Percentiles rank a stretch among this genome's conserved stretches.
These are phyloP conservation scores for Ormyrus labotus DNA, from an alignment of 2,888 invertebrate genomes.

Conservation along the genomic window DNA sequence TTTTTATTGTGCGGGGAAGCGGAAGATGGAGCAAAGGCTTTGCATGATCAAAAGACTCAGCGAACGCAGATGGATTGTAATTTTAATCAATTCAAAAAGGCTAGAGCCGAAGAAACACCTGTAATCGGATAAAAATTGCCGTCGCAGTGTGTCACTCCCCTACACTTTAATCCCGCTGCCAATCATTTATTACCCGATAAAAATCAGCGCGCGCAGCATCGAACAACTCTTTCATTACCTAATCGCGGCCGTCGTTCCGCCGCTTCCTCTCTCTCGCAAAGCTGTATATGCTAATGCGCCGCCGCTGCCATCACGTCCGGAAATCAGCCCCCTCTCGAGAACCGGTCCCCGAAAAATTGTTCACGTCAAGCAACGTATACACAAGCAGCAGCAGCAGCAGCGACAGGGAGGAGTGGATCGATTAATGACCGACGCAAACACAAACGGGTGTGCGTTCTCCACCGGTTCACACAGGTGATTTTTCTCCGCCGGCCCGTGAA, in stretches of 20 bases:
- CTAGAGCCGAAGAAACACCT: too few species aligned
- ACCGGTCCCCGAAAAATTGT: conserved; percentile 37
- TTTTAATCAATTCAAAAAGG: too few species aligned
- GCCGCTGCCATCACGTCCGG: neutral
- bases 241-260: conserved; percentile 29
- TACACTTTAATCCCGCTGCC: conserved; percentile 1
- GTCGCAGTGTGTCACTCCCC: neutral
- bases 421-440: conserved; percentile 30
- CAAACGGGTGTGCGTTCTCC: conserved; percentile 17
- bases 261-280: conserved; percentile 6
- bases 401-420: conserved; percentile 14
- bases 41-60: too few species aligned
- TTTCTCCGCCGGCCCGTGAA: conserved; percentile 26
- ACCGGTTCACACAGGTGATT: conserved; percentile 49
- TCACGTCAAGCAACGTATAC: conserved; percentile 9
- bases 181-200: conserved; percentile 36
- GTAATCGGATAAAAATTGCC: too few species aligned
- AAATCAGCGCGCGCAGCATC: conserved; percentile 8
- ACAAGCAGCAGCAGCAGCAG: neutral
- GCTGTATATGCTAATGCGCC: conserved; percentile 31
- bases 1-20: too few species aligned
- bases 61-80: too few species aligned
- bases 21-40: too few species aligned
- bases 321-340: conserved; percentile 29
- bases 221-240: conserved; percentile 40